Conservation (phyloP, 2,113 vertebrate genomes). For the Neoarius graeffei region DNA sequence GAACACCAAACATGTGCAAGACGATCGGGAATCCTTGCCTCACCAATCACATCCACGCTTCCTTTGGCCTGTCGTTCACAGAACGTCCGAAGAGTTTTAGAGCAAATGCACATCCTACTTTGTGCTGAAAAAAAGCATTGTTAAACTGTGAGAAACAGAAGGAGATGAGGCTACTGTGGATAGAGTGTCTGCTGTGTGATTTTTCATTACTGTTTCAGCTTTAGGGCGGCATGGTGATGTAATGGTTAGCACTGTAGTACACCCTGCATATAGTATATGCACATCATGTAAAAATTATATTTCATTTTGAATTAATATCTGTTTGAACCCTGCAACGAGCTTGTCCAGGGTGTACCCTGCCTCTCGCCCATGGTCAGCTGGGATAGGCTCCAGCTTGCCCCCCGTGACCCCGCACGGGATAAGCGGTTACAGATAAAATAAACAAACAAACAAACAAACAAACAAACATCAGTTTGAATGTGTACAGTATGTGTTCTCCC, state of each 20-base stretch:
- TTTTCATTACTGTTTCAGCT: background rate
- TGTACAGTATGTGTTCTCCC: no score
- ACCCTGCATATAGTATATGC: no score
- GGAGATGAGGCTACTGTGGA: background rate
- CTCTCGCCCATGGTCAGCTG: no score
- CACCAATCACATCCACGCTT: background rate
- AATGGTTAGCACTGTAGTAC: no score
- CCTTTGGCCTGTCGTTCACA: background rate
- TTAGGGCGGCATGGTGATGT: background rate
- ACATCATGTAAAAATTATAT: no score
- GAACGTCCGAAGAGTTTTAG: background rate
- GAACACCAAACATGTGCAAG: slow-evolving; percentile 36
- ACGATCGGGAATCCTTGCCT: background rate
- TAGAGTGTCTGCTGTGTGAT: background rate
- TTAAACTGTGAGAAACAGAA: background rate
- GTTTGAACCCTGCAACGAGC: no score
- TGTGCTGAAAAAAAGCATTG: background rate
- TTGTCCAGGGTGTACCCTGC: no score
- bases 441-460: no score
- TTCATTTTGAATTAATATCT: no score
- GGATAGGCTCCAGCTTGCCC: no score
- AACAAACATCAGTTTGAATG: background rate
- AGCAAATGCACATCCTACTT: background rate
- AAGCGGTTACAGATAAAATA: no score
- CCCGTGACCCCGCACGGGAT: no score